Evolutionary conservation across 2,888 invertebrate genomes (phyloP).

Genomic region (Drosophila nigricruria): DNA sequence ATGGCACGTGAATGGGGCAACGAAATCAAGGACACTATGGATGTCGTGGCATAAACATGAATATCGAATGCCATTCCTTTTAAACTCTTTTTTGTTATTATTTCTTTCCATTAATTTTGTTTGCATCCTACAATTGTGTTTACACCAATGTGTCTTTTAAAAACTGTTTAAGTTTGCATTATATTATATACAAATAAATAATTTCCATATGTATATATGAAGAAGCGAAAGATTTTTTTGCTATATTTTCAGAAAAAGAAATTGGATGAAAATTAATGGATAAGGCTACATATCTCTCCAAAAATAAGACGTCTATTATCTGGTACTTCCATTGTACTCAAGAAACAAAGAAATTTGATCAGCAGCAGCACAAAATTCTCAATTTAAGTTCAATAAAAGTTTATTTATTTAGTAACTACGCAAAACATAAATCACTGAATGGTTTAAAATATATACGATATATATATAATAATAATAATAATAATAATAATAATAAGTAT

Average conservation of each 20-base stretch:
- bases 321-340: background rate
- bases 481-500: slow-evolving; percentile 57
- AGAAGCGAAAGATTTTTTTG: background rate
- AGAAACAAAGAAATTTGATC: background rate
- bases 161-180: slow-evolving; percentile 45
- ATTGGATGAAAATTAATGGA: background rate
- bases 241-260: background rate
- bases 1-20: slow-evolving; percentile 84
- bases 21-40: slow-evolving; percentile 73
- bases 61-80: slow-evolving; percentile 26
- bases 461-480: slow-evolving; percentile 54
- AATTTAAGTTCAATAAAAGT: slow-evolving; percentile 69
- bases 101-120: slow-evolving; percentile 41
- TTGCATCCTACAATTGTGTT: slow-evolving; percentile 31
- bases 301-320: background rate
- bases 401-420: slow-evolving; percentile 77
- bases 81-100: slow-evolving; percentile 58
- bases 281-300: background rate
- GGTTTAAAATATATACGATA: slow-evolving; percentile 62
- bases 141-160: slow-evolving; percentile 22
- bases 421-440: slow-evolving; percentile 67
- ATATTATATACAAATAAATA: slow-evolving; percentile 48
- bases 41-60: slow-evolving; percentile 51
- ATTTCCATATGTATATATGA: slow-evolving; percentile 43
- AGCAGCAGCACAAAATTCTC: slow-evolving; percentile 6